Evolutionary conservation across 2,113 vertebrate genomes (phyloP), one percentile per base, ranked within the genome.

Genomic region (Channa argus): DNA sequence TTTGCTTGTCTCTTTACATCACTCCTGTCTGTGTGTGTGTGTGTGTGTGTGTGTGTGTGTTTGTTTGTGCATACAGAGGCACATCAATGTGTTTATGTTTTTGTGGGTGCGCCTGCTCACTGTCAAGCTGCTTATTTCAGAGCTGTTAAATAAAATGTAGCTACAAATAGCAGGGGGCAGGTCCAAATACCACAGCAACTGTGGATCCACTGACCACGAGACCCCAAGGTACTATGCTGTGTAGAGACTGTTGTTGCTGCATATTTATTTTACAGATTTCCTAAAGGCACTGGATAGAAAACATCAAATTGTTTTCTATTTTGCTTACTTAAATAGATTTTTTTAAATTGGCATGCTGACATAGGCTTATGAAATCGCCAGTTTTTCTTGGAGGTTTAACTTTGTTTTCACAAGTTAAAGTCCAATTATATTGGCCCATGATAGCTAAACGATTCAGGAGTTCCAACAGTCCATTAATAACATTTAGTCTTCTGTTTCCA

Each of bases 71-170:
- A 13, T 7, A 6, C 14, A 14, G 10, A 34, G 69, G 24, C 34
- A 44, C 53, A 15, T 63, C 36, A 15, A 49, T 72, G 46, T 70
- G 15, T 64, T 45, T 36, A 24, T 63, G 54, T 50, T 24, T 36
- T 6, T 55, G 61, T 50, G 49, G 15, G 8, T 6, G 43, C 41
- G 13, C 5, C 51, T 59, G 41, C 41, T 8, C 7, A 41, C n/a
- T 66, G 60, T 76, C 54, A 62, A 61, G 41, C 53, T 34, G 49
- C 46, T 55, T 52, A 80, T 79, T 64, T 82, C 63, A 73, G 45
- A 67, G 7, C 47, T 64, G 63, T 58, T 72, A 36, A 59, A 73
- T 45, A 58, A 56, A 70, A 54, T 34, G 33, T 41, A 55, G 58
- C 45, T 64, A 49, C 36, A 55, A 60, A 47, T 47, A 66, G 44